Evolutionary conservation across 2,113 vertebrate genomes (phyloP).

Genomic region (Helogale parvula): DNA sequence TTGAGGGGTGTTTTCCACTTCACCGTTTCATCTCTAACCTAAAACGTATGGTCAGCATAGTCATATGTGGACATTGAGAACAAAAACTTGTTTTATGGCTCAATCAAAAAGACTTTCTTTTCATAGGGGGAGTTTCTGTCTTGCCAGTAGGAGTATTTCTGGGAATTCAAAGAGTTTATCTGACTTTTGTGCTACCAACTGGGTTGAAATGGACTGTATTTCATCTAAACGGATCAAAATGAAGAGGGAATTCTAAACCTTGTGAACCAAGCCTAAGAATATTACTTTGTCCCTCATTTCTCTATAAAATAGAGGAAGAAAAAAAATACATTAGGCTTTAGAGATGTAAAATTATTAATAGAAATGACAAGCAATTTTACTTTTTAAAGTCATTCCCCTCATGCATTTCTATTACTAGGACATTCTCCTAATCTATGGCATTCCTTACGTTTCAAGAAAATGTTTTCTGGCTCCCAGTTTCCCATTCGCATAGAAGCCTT

Average conservation of each 20-base stretch:
- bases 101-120: not conserved
- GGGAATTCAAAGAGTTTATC: not conserved
- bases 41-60: not conserved
- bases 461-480: conserved; percentile 16
- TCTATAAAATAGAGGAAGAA: not conserved
- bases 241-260: not conserved
- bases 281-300: not conserved
- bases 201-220: not conserved
- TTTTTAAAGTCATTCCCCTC: not conserved
- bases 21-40: not conserved
- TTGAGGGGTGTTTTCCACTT: conserved; percentile 73
- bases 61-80: not conserved
- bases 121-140: not conserved
- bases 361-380: not conserved
- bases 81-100: not conserved
- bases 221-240: not conserved
- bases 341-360: not conserved
- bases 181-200: not conserved
- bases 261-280: not conserved
- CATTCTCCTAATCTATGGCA: not conserved
- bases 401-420: not conserved
- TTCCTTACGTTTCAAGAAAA: conserved; percentile 58
- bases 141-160: conserved; percentile 23
- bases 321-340: not conserved
- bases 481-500: not conserved